These are phyloP conservation scores for Mallotus villosus DNA, from an alignment of 2,797 vertebrate genomes.

Conservation along the genomic window DNA sequence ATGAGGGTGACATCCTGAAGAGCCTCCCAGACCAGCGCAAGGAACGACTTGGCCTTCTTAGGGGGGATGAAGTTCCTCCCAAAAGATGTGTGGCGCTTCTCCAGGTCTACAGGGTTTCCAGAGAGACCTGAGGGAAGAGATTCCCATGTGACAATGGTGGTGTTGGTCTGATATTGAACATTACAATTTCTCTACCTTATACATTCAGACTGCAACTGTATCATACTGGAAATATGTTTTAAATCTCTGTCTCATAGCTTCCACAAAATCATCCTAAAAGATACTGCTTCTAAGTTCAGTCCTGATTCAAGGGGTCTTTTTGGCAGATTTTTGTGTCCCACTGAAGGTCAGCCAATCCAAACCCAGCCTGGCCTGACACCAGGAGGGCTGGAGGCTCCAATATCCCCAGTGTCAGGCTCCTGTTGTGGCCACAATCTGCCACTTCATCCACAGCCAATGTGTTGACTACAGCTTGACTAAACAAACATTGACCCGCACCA, in stretches of 20 bases:
- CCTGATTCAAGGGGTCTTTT: too few species aligned
- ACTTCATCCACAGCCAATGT: conserved; percentile 41
- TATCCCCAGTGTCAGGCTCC: conserved; percentile 28
- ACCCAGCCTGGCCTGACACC: background rate
- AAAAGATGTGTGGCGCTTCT: conserved; percentile 84
- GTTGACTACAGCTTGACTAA: conserved; percentile 16
- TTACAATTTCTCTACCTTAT: too few species aligned
- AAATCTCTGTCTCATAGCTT: too few species aligned
- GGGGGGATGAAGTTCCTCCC: conserved; percentile 95
- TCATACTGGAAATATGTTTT: too few species aligned
- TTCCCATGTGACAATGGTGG: background rate
- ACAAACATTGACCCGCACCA: background rate
- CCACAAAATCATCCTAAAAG: too few species aligned
- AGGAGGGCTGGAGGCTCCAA: conserved; percentile 18
- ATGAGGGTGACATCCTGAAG: conserved; percentile 97
- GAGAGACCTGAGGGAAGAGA: conserved; percentile 81
- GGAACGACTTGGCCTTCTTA: conserved; percentile 94
- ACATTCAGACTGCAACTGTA: too few species aligned
- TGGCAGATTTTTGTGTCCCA: too few species aligned
- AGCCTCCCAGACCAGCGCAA: conserved; percentile 97
- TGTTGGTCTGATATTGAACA: background rate
- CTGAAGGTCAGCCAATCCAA: background rate
- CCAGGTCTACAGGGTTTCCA: conserved; percentile 89
- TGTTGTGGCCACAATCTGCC: conserved; percentile 50
- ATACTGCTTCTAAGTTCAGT: too few species aligned